Percentiles rank a stretch among this genome's conserved stretches.
Evolutionary conservation across 2,888 invertebrate genomes (phyloP).

Genomic region (Pyrocoelia pectoralis): DNA sequence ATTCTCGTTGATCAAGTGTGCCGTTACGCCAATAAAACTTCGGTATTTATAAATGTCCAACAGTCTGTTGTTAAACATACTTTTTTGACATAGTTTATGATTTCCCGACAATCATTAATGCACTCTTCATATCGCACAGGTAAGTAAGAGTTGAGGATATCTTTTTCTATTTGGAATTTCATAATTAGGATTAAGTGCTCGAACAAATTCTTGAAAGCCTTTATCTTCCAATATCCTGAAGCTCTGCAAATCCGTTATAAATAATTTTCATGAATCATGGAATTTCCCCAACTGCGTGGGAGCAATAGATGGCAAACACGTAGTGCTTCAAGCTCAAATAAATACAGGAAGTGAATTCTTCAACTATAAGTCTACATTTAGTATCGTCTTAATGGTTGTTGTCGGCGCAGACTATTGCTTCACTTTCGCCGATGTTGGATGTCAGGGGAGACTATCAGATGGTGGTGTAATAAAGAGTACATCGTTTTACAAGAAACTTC

Average conservation of each 20-base stretch:
- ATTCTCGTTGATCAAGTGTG: slow-evolving; percentile 38
- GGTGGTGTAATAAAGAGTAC: slow-evolving; percentile 37
- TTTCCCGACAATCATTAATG: slow-evolving; percentile 25
- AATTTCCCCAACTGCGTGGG: slow-evolving; percentile 47
- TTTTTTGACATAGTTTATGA: slow-evolving; percentile 25
- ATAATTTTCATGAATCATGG: slow-evolving; percentile 41
- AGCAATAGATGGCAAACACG: slow-evolving; percentile 49
- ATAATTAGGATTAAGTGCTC: slow-evolving; percentile 36
- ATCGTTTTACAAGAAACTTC: no score
- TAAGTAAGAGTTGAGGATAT: not conserved
- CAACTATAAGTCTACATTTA: slow-evolving; percentile 47
- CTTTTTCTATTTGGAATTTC: slow-evolving; percentile 23
- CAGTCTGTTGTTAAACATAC: slow-evolving; percentile 48
- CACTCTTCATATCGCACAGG: not conserved
- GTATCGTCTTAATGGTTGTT: slow-evolving; percentile 49
- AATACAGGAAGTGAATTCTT: slow-evolving; percentile 41
- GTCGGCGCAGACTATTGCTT: slow-evolving; percentile 52
- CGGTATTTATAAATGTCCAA: slow-evolving; percentile 47
- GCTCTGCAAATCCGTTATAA: no score
- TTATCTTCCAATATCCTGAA: slow-evolving; percentile 37
- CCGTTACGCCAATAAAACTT: slow-evolving; percentile 44
- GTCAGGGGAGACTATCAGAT: slow-evolving; percentile 46
- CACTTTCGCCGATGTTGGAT: slow-evolving; percentile 46
- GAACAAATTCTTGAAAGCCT: slow-evolving; percentile 37
- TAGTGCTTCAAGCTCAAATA: slow-evolving; percentile 42